A percentile compares a stretch with the other conserved stretches of the same genome.
phyloP scores from a whole-genome alignment of 2,113 vertebrate species.

The Phyllopteryx taeniolatus region DNA sequence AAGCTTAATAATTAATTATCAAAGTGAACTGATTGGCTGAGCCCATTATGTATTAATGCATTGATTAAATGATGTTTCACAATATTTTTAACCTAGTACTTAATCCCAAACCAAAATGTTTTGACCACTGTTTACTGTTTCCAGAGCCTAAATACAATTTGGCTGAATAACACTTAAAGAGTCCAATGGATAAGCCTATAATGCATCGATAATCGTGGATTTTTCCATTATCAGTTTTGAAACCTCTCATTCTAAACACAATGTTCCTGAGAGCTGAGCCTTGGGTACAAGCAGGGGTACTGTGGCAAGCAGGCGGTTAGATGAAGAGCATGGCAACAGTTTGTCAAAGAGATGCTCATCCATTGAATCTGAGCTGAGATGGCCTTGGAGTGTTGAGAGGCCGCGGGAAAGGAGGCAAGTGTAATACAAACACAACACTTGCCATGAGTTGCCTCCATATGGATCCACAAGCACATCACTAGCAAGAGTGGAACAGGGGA shows the following conservation, averaged over 20 bases:
- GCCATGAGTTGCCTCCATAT: slow-evolving; percentile 38
- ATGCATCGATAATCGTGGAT: slow-evolving; percentile 19
- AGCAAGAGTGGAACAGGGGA: neutral
- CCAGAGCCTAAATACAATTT: slow-evolving; percentile 9
- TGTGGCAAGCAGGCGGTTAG: slow-evolving; percentile 31
- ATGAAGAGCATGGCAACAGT: slow-evolving; percentile 36
- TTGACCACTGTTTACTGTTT: slow-evolving; percentile 10
- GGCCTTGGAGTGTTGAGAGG: slow-evolving; percentile 56
- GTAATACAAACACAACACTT: slow-evolving; percentile 45
- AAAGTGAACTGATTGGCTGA: neutral
- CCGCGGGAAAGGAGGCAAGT: slow-evolving; percentile 27
- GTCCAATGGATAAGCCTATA: slow-evolving; percentile 27
- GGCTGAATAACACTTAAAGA: slow-evolving; percentile 5
- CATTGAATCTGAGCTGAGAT: slow-evolving; percentile 57
- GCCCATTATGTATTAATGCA: neutral
- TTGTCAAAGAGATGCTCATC: slow-evolving; percentile 48
- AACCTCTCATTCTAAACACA: slow-evolving; percentile 46
- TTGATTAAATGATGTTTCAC: neutral
- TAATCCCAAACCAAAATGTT: slow-evolving; percentile 5
- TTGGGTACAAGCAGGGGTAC: slow-evolving; percentile 33
- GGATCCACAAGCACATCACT: slow-evolving; percentile 20
- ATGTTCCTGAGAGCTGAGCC: slow-evolving; percentile 36
- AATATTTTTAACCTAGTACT: neutral
- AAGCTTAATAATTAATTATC: neutral
- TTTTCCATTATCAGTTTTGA: slow-evolving; percentile 34